A percentile compares a stretch with the other conserved stretches of the same genome.
Evolutionary conservation across 2,797 vertebrate species (phyloP).

Genomic region (Megaceryle alcyon): DNA sequence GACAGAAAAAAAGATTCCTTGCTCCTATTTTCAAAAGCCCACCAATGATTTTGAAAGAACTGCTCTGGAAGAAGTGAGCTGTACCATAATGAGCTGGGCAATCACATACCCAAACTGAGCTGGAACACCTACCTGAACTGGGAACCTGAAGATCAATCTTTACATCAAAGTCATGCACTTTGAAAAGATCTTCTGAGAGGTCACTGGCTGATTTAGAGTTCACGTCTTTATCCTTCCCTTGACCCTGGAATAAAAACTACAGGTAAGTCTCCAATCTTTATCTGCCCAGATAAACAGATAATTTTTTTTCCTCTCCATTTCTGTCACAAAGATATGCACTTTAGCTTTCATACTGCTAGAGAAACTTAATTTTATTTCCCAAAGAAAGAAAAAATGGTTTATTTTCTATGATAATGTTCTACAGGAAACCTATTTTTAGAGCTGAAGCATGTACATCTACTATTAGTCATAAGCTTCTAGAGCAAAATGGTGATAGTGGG

Average conservation of each 20-base stretch:
- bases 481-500: neutral
- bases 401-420: neutral
- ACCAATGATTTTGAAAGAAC: neutral
- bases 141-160: slow-evolving; percentile 99
- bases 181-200: slow-evolving; percentile 98
- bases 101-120: neutral
- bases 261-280: neutral
- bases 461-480: neutral
- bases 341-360: neutral
- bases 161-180: slow-evolving; percentile 99
- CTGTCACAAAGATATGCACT: neutral
- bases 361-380: neutral
- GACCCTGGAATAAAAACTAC: slow-evolving; percentile 78
- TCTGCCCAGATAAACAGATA: neutral
- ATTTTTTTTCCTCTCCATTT: neutral
- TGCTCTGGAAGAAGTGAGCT: neutral
- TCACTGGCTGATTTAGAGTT: slow-evolving; percentile 92
- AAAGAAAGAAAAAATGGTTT: neutral
- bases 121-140: slow-evolving; percentile 87
- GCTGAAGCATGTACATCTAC: neutral
- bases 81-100: neutral
- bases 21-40: neutral
- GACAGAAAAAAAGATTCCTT: neutral
- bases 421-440: neutral
- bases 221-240: slow-evolving; percentile 91